Conservation (phyloP, 2,888 invertebrate species). For the Brenthis daphne region DNA sequence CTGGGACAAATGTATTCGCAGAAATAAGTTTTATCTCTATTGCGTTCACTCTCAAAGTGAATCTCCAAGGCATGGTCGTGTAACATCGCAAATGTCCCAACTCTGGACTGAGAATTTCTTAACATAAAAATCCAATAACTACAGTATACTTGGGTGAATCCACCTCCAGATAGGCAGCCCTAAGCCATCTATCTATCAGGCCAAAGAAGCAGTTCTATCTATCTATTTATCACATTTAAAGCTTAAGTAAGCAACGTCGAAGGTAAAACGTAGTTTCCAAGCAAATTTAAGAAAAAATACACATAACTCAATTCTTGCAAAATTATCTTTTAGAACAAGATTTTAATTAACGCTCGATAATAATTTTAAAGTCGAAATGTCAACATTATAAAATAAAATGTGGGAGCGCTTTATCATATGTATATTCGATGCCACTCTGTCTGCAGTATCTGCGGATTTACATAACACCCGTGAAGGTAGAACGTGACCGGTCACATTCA, state of each 20-base stretch:
- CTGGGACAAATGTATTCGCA: too few relatives aligned
- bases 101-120: too few relatives aligned
- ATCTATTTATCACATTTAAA: background rate
- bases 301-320: slow-evolving; percentile 14
- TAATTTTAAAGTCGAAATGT: slow-evolving; percentile 25
- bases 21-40: too few relatives aligned
- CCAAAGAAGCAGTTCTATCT: too few relatives aligned
- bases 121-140: too few relatives aligned
- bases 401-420: slow-evolving; percentile 42
- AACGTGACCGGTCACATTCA: slow-evolving; percentile 62
- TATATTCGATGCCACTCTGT: slow-evolving; percentile 68
- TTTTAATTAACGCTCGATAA: slow-evolving; percentile 30
- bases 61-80: too few relatives aligned
- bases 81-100: too few relatives aligned
- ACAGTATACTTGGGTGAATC: too few relatives aligned
- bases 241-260: background rate
- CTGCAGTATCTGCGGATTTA: slow-evolving; percentile 63
- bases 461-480: slow-evolving; percentile 59
- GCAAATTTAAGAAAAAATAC: slow-evolving; percentile 9
- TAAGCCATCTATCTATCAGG: too few relatives aligned
- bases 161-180: too few relatives aligned
- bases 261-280: background rate
- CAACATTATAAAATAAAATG: slow-evolving; percentile 23
- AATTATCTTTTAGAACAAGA: slow-evolving; percentile 25
- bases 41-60: too few relatives aligned